Evolutionary conservation across 2,797 vertebrate species (phyloP).

Genomic region (Ctenosaura bakeri): DNA sequence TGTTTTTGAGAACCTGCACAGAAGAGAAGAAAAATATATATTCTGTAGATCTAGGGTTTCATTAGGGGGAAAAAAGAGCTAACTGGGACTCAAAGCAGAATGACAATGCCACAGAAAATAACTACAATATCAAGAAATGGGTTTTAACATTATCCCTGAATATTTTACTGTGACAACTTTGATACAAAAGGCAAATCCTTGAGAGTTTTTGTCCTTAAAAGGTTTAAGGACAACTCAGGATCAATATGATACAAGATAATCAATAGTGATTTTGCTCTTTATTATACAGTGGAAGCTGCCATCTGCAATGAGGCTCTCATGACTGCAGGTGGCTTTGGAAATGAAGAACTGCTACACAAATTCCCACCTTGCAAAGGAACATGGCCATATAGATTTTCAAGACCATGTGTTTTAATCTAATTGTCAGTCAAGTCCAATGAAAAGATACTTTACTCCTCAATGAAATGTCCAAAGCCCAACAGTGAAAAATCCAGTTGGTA

Average conservation of each 20-base stretch:
- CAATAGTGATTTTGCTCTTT: background rate
- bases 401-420: background rate
- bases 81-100: background rate
- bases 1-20: slow-evolving; percentile 91
- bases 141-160: background rate
- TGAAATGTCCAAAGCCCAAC: background rate
- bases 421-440: background rate
- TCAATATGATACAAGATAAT: background rate
- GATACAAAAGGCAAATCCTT: background rate
- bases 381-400: background rate
- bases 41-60: slow-evolving; percentile 21
- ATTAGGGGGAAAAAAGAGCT: slow-evolving; percentile 18
- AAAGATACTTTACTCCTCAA: background rate
- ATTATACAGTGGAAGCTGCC: too few relatives aligned
- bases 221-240: too few relatives aligned
- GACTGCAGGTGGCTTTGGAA: background rate
- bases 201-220: background rate
- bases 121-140: background rate
- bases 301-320: background rate
- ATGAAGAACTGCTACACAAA: background rate
- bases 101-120: slow-evolving; percentile 14
- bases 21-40: slow-evolving; percentile 55
- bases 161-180: background rate
- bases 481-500: background rate
- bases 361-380: background rate